Evolutionary conservation across 2,113 vertebrate genomes (phyloP), one percentile per base, ranked within the genome.

Genomic region (Brienomyrus longianalis): DNA sequence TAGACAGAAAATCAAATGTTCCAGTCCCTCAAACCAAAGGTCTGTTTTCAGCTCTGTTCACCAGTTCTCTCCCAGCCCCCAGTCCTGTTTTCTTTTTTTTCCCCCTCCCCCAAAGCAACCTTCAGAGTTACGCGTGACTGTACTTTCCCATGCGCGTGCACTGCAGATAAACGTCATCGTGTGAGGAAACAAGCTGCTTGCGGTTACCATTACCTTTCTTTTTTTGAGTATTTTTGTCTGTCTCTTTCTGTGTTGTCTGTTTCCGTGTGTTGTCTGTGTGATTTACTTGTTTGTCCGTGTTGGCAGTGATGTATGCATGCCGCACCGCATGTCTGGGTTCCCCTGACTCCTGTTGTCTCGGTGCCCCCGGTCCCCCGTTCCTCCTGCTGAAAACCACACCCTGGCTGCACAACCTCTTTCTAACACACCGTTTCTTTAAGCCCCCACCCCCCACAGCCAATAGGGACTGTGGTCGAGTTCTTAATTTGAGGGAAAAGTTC

Each of bases 1-100:
- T 93, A 27, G 88, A 92, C 92, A 94, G 94, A 95, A 95, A 95
- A 93, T 95, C 95, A 93, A n/a, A 95, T 93, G 95, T 96, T 89
- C 95, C 95, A 0, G 93, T 95, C 31, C 83, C 95, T 89, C 84
- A 95, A 89, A 91, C 88, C 91, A 96, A 96, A 96, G 96, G 96
- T 96, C 95, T 95, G 96, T 96, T 91, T 93, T 92, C 91, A 88
- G 35, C 92, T 93, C 88, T 90, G 11, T 92, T 94, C 91, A 93
- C 93, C 91, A 88, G 91, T 92, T 92, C 92, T 92, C 91, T 93
- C 86, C 91, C 87, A 88, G 92, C 93, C 91, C 92, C 93, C 92
- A 92, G 39, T 87, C 90, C 50, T 89, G 80, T 90, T 88, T 89
- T 48, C 86, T 43, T 39, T 77, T 35, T n/a, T n/a, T 45, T 31